A percentile compares a stretch with the other conserved stretches of the same genome.
Evolutionary conservation across 2,888 invertebrate genomes (phyloP).

Genomic region (Acanthosoma haemorrhoidale): DNA sequence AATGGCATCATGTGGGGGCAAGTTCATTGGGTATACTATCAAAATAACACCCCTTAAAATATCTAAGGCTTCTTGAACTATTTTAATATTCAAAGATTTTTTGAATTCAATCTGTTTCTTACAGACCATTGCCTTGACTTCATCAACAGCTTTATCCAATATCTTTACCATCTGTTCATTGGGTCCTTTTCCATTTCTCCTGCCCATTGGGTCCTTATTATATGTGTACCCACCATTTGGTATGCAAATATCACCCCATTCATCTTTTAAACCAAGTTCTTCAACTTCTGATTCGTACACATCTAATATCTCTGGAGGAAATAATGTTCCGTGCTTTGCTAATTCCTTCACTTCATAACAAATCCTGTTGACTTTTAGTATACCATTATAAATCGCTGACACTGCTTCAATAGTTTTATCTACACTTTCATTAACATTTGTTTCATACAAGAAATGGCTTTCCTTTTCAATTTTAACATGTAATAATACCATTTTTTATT

Average conservation of each 20-base stretch:
- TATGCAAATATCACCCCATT: constrained; percentile 79
- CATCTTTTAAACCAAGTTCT: constrained; percentile 79
- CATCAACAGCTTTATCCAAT: constrained; percentile 67
- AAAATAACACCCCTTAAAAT: constrained; percentile 78
- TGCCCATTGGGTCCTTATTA: constrained; percentile 63
- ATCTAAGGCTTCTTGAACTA: constrained; percentile 71
- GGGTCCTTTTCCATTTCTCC: constrained; percentile 82
- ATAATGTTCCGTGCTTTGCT: constrained; percentile 74
- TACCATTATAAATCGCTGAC: constrained; percentile 76
- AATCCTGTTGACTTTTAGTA: constrained; percentile 73
- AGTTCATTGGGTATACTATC: constrained; percentile 89
- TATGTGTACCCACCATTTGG: constrained; percentile 68
- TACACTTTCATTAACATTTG: constrained; percentile 59
- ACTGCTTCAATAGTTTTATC: constrained; percentile 61
- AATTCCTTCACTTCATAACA: constrained; percentile 82
- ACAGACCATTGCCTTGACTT: constrained; percentile 73
- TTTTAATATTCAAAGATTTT: constrained; percentile 63
- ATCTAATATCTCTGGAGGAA: constrained; percentile 84
- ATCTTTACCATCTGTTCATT: constrained; percentile 72
- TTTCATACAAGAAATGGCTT: constrained; percentile 78
- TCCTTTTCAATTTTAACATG: constrained; percentile 83
- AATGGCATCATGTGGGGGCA: constrained; percentile 88
- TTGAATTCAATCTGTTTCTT: constrained; percentile 69
- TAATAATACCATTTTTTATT: constrained; percentile 72
- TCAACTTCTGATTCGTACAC: constrained; percentile 86